phyloP scores from a whole-genome alignment of 2,797 vertebrate genomes.

The Brotogeris chrysoptera region DNA sequence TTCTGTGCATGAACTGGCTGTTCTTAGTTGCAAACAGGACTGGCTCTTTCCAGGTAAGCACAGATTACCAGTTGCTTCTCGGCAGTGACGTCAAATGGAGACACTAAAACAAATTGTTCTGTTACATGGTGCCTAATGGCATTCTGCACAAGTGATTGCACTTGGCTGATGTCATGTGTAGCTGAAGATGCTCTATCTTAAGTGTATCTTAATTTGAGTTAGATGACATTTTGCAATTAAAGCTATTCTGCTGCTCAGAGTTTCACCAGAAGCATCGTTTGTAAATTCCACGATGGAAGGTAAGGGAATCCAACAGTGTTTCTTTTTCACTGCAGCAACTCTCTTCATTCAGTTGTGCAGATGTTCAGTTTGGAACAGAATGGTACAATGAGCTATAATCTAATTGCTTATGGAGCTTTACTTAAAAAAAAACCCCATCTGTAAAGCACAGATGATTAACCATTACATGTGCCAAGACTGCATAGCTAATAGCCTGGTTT shows the following conservation, averaged over 20 bases:
- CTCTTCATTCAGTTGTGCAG: slow-evolving; percentile 37
- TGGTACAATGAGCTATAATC: slow-evolving; percentile 48
- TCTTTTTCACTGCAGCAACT: slow-evolving; percentile 31
- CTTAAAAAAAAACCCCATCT: slow-evolving; percentile 54
- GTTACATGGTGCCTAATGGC: neutral
- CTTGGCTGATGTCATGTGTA: neutral
- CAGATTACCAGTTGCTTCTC: slow-evolving; percentile 1
- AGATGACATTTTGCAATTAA: slow-evolving; percentile 12
- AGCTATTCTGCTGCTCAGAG: neutral
- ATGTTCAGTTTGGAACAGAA: slow-evolving; percentile 5
- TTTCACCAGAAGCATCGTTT: slow-evolving; percentile 2
- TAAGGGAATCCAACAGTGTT: neutral
- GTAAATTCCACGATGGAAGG: neutral
- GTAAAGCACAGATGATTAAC: slow-evolving; percentile 42
- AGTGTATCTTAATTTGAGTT: neutral
- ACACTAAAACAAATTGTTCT: neutral
- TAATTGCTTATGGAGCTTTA: slow-evolving; percentile 66
- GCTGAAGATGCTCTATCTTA: neutral
- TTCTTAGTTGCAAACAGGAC: neutral
- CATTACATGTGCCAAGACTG: slow-evolving; percentile 56
- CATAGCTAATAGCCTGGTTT: slow-evolving; percentile 44
- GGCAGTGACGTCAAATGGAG: neutral
- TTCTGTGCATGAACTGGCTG: neutral
- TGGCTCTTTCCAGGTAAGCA: neutral
- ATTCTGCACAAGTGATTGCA: neutral